These are phyloP conservation scores for Ceuthmochares aereus DNA, from an alignment of 2,113 vertebrate species.

Conservation along the genomic window DNA sequence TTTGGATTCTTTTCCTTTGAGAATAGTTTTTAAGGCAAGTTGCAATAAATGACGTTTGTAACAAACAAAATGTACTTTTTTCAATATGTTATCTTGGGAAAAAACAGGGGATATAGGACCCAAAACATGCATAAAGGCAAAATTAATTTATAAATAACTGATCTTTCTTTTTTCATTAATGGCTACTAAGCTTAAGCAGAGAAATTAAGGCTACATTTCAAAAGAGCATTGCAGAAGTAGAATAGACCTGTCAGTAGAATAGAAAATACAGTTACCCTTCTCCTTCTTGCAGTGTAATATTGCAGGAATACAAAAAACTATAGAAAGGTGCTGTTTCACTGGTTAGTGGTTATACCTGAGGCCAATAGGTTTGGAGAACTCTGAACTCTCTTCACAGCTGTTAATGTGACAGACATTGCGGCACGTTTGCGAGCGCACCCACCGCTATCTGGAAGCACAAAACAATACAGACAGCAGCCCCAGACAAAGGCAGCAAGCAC, in stretches of 20 bases:
- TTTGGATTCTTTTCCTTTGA: neutral
- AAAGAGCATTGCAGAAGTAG: neutral
- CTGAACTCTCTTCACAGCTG: constrained; percentile 98
- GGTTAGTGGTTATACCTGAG: constrained; percentile 88
- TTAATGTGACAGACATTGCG: constrained; percentile 92
- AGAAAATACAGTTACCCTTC: neutral
- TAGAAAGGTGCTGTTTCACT: neutral
- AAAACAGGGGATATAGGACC: neutral
- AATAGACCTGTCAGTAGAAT: neutral
- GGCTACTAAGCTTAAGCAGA: neutral
- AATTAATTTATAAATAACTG: neutral
- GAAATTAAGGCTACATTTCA: neutral
- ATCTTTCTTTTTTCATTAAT: neutral
- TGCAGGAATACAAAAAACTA: neutral
- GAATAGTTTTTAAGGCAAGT: neutral
- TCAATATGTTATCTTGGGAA: neutral
- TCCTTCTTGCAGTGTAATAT: neutral
- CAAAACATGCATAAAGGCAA: neutral
- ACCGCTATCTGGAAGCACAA: constrained; percentile 96
- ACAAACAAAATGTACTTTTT: neutral
- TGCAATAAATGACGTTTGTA: neutral
- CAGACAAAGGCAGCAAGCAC: constrained; percentile 81
- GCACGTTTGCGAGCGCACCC: constrained; percentile 90
- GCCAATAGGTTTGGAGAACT: constrained; percentile 95
- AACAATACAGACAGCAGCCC: constrained; percentile 81